These are phyloP conservation scores for Cichlasoma orientale DNA, from an alignment of 2,797 vertebrate genomes.

Conservation along the genomic window DNA sequence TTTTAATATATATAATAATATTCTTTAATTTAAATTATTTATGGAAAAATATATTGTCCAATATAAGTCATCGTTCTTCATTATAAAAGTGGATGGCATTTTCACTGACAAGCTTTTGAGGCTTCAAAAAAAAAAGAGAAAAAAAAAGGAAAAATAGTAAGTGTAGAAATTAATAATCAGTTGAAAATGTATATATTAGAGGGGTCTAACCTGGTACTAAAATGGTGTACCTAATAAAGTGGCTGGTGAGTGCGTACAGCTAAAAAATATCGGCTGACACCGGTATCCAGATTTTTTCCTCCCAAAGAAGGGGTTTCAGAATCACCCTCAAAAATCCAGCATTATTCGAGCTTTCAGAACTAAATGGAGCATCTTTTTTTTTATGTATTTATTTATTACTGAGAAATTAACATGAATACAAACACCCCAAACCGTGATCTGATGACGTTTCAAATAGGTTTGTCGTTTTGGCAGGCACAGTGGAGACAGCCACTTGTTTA, in stretches of 20 bases:
- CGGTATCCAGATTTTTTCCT: not conserved
- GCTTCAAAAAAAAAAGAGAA: not conserved
- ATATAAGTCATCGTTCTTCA: not conserved
- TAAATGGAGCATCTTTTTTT: not conserved
- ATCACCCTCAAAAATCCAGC: not conserved
- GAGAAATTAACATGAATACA: not conserved
- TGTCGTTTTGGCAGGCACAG: no score
- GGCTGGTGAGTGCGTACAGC: not conserved
- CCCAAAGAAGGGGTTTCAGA: not conserved
- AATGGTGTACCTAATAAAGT: not conserved
- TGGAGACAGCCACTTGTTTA: not conserved
- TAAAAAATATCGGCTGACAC: not conserved
- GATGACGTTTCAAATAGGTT: not conserved
- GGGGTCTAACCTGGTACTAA: not conserved
- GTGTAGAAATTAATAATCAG: not conserved
- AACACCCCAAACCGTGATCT: not conserved
- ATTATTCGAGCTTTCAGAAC: not conserved
- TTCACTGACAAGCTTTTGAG: fast-evolving
- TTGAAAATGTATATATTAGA: not conserved
- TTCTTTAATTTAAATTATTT: not conserved
- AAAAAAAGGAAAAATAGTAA: not conserved
- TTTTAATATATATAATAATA: not conserved
- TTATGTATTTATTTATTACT: not conserved
- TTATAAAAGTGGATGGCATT: not conserved
- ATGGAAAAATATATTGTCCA: not conserved